Evolutionary conservation across 2,797 vertebrate genomes (phyloP).

Genomic region (Eutrigla gurnardus): DNA sequence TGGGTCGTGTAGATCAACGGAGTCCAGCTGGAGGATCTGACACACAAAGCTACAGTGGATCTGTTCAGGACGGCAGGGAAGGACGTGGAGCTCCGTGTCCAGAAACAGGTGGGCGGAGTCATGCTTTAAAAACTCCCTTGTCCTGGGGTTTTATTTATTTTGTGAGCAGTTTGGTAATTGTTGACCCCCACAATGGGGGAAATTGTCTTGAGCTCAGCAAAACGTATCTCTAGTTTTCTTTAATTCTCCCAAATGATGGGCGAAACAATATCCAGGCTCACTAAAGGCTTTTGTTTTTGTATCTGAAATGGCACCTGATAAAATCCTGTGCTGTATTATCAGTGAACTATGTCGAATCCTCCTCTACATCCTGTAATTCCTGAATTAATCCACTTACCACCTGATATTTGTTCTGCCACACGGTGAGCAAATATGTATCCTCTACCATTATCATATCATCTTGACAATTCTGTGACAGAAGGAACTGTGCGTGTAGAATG

Average conservation of each 20-base stretch:
- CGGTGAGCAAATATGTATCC: neutral
- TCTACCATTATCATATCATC: neutral
- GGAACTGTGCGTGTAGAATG: neutral
- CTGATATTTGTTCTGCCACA: slow-evolving; percentile 2
- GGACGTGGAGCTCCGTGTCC: slow-evolving; percentile 88
- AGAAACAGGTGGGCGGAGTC: slow-evolving; percentile 86
- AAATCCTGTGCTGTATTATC: neutral
- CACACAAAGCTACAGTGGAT: slow-evolving; percentile 90
- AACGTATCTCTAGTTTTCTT: neutral
- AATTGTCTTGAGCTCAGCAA: neutral
- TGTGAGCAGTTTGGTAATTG: neutral
- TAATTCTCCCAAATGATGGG: neutral
- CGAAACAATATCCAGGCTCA: neutral
- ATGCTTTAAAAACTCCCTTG: neutral
- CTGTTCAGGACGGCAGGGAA: slow-evolving; percentile 92
- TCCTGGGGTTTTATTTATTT: neutral
- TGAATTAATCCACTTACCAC: neutral
- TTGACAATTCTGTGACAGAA: neutral
- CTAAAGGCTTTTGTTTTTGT: neutral
- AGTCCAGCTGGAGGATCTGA: slow-evolving; percentile 83
- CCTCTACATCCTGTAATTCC: neutral
- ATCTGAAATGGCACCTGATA: neutral
- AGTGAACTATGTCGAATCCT: neutral
- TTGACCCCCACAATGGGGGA: neutral
- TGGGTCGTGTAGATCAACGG: slow-evolving; percentile 90